Evolutionary conservation across 2,888 invertebrate genomes (phyloP).

Genomic region (Pachymerium ferrugineum): DNA sequence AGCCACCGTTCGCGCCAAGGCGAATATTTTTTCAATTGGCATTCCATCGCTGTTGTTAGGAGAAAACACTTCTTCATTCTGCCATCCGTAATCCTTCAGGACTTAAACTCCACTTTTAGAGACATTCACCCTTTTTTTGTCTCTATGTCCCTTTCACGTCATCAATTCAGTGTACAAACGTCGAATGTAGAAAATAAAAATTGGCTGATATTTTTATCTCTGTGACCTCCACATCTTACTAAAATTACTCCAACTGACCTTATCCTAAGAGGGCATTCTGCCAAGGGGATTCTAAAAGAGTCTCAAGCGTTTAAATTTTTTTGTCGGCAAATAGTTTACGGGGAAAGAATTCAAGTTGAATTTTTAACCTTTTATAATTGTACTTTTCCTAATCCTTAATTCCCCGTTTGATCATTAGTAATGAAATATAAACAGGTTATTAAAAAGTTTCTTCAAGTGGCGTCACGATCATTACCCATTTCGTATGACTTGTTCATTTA

Average conservation of each 20-base stretch:
- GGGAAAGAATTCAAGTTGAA: neutral
- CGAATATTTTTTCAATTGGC: conserved; percentile 9
- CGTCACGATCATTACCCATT: no score
- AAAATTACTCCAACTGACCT: neutral
- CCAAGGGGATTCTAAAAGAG: neutral
- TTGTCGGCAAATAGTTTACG: neutral
- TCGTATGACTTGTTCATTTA: no score
- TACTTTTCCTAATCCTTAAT: no score
- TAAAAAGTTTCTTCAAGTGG: no score
- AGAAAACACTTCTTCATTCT: conserved; percentile 1
- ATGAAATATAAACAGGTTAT: no score
- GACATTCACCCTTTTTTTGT: neutral
- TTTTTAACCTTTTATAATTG: no score
- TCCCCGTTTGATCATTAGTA: no score
- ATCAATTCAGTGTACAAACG: neutral
- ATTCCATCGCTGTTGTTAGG: neutral
- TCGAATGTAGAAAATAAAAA: no score
- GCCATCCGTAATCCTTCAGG: neutral
- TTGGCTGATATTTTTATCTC: neutral
- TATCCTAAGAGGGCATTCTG: neutral
- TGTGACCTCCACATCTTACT: neutral
- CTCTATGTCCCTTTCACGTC: neutral
- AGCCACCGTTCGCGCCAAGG: conserved; percentile 1
- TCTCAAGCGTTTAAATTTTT: neutral
- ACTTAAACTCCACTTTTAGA: neutral